Conservation (phyloP, 1,140 invertebrate species). For the Pogonomyrmex californicus region DNA sequence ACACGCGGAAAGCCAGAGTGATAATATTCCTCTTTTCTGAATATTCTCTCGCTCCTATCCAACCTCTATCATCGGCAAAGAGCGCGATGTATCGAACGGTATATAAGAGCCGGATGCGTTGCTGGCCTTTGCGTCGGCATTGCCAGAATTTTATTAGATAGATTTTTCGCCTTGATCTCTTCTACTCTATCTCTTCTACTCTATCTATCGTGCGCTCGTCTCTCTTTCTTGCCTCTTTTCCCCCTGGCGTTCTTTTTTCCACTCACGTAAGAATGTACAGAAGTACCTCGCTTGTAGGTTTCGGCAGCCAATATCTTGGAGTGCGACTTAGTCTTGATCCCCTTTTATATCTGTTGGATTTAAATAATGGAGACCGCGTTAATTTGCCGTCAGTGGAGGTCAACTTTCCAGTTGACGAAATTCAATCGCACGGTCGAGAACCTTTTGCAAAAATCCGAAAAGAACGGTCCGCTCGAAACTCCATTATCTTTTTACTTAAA, state of each 20-base stretch:
- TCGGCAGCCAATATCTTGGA: constrained; percentile 83
- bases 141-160: constrained; percentile 79
- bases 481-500: constrained; percentile 45
- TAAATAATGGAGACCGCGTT: constrained; percentile 82
- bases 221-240: constrained; percentile 31
- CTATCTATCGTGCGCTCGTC: constrained; percentile 31
- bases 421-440: constrained; percentile 36
- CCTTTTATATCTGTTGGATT: constrained; percentile 82
- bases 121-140: constrained; percentile 10
- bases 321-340: constrained; percentile 83
- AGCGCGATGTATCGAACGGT: neutral
- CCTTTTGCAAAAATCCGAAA: constrained; percentile 13
- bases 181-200: too few species aligned
- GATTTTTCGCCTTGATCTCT: constrained; percentile 71
- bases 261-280: constrained; percentile 53
- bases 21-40: constrained; percentile 41
- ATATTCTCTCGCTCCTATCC: constrained; percentile 13
- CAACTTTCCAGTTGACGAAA: constrained; percentile 57
- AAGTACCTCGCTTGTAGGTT: constrained; percentile 69
- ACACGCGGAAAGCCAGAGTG: constrained; percentile 30
- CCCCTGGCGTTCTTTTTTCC: constrained; percentile 20
- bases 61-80: constrained; percentile 6
- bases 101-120: constrained; percentile 34
- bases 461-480: neutral
- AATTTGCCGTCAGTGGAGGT: constrained; percentile 76